Evolutionary conservation across 2,888 invertebrate species (phyloP).

Genomic region (Ophonus ardosiacus): DNA sequence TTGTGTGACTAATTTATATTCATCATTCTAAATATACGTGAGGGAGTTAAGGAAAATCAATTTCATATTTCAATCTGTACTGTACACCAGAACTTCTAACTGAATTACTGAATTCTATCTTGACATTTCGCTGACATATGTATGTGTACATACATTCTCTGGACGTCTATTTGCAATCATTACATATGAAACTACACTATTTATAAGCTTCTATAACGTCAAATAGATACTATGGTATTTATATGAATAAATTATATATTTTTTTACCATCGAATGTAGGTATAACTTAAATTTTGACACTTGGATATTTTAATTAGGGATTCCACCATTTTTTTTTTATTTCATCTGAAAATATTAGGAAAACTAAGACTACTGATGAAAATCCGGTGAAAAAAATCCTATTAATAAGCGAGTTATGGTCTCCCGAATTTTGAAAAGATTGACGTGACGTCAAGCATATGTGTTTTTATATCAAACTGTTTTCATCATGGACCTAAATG

Average conservation of each 20-base stretch:
- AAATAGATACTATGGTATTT: neutral
- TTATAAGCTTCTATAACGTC: neutral
- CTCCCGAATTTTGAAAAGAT: too few relatives aligned
- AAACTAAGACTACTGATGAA: too few relatives aligned
- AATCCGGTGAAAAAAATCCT: too few relatives aligned
- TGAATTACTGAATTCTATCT: constrained; percentile 27
- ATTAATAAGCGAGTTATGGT: too few relatives aligned
- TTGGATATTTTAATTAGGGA: too few relatives aligned
- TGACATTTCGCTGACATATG: neutral
- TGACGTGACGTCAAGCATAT: too few relatives aligned
- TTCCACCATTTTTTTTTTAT: too few relatives aligned
- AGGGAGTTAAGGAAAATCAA: neutral
- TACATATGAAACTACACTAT: neutral
- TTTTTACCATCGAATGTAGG: too few relatives aligned
- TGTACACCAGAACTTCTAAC: constrained; percentile 34
- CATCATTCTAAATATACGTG: neutral
- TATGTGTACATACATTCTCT: neutral
- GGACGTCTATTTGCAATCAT: neutral
- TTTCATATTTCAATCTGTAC: neutral
- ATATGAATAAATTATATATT: neutral
- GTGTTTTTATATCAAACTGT: too few relatives aligned
- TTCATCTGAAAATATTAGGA: too few relatives aligned
- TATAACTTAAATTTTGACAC: too few relatives aligned
- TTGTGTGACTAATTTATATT: neutral
- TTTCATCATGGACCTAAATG: too few relatives aligned